Base-by-base conservation (phyloP, 2,888 invertebrate genomes). In the Acheta domesticus region DNA sequence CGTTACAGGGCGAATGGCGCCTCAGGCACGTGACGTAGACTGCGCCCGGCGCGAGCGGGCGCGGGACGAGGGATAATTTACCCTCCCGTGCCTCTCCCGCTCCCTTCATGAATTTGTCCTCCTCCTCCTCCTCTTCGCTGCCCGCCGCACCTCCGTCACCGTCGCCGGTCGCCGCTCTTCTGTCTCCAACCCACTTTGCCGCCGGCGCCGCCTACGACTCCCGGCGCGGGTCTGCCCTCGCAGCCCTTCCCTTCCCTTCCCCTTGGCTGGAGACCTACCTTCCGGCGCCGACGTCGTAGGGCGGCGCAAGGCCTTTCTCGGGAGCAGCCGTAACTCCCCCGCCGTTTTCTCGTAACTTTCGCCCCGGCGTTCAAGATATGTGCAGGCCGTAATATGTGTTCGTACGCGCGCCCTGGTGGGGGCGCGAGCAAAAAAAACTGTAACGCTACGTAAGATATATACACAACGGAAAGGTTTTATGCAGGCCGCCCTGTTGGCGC, bases 1-100 rank as follows among this genome's bases (percentile, higher is more conserved):
- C 62, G 62, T 62, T 62, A 19, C n/a, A 36, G 16, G 62, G 62
- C n/a, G 62, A 62, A 62, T 62, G n/a, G 62, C n/a, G 62, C 62
- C 62, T n/a, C 16, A 62, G 62, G 62, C 62, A 62, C 62, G 62
- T 62, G 62, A 62, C n/a, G 62, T 62, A 14, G 62, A 62, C 62
- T 62, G 14, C 16, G 62, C 14, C 62, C 12, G 62, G 62, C 3
- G 8, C n/a, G 62, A 12, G 1, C 16, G 14, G 62, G 62, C 16
- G 62, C 14, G n/a, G 62, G n/a, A 62, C n/a, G n/a, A 62, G 62
- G 62, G 62, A 62, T 62, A n/a, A 62, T 62, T 62, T 62, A 62
- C 62, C 62, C n/a, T 14, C n/a, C 62, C 62, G 12, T 62, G 62
- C n/a, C 62, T 8, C n/a, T 1, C n/a, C 62, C 62, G 14, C 62